Evolutionary conservation across 2,113 vertebrate genomes (phyloP), one percentile per base, ranked within the genome.

Genomic region (Halichoerus grypus): DNA sequence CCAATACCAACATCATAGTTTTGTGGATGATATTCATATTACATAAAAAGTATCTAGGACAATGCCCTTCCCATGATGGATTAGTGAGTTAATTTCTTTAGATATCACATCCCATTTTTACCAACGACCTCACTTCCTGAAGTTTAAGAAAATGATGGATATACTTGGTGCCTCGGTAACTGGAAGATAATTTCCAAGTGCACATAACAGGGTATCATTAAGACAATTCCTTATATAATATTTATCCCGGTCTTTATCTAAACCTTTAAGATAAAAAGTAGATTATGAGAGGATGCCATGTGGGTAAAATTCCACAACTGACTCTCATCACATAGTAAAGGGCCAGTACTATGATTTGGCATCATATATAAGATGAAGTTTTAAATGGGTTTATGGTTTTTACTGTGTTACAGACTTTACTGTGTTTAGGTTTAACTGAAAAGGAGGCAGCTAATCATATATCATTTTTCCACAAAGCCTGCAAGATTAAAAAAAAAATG

Each of bases 351-450:
- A 12, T 42, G n/a, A 74, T 74, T 92, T 85, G 19, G 93, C 55
- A 49, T 92, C 79, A 42, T 53, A 69, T 36, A 69, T 10, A 91
- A 88, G 21, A 79, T 53, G 26, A 89, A 79, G 15, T 14, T 42
- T 87, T 77, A 92, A 88, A 42, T 88, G 53, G 31, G 39, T 26
- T 90, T 92, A 39, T 28, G 9, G 12, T 71, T 69, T 21, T 69
- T 69, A 69, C 33, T 69, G 33, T 69, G 65, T 69, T 69, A 19
- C 16, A 69, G 33, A 69, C 65, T 69, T n/a, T n/a, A 69, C 65
- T 69, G 79, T n/a, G n/a, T 72, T 96, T 71, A 81, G 42, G 79
- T 97, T 96, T 88, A 96, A 95, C 61, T 61, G 39, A 69, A 80
- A 86, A 91, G 92, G 94, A 84, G 28, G 10, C 39, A 93, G 79